These are phyloP conservation scores for Orchesella flavescens DNA, from an alignment of 2,888 invertebrate genomes.

Conservation along the genomic window DNA sequence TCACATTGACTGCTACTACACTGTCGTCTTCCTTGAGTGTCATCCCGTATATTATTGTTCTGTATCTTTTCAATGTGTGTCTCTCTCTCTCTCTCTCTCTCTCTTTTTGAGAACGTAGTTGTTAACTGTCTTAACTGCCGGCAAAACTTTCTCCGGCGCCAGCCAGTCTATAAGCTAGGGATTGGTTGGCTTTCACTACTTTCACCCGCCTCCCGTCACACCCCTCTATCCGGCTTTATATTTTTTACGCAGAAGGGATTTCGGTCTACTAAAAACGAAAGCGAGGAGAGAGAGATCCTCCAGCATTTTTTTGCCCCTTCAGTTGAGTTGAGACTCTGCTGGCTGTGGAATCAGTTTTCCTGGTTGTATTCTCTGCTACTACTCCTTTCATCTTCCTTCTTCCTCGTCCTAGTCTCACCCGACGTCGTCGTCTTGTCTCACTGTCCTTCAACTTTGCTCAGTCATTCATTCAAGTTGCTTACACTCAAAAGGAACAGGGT, in stretches of 20 bases:
- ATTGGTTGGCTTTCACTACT: conserved; percentile 72
- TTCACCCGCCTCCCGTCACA: conserved; percentile 71
- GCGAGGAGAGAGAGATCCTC: conserved; percentile 12
- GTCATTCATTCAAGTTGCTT: conserved; percentile 61
- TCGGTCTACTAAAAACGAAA: neutral
- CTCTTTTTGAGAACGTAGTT: conserved; percentile 1
- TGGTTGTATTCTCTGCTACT: neutral
- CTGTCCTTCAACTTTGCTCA: conserved; percentile 62
- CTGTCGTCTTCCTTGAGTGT: neutral
- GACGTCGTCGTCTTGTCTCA: conserved; percentile 56
- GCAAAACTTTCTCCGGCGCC: conserved; percentile 72
- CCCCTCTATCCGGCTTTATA: conserved; percentile 64
- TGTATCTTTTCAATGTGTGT: conserved; percentile 7
- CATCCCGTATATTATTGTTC: neutral
- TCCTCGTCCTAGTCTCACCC: conserved; percentile 15
- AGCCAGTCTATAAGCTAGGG: conserved; percentile 68
- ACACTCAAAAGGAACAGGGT: conserved; percentile 56
- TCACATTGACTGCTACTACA: neutral
- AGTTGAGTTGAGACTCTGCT: neutral
- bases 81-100: too few species aligned
- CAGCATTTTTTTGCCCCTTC: conserved; percentile 45
- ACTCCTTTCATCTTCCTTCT: conserved; percentile 14
- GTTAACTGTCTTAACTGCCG: conserved; percentile 61
- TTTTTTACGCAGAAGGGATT: conserved; percentile 44
- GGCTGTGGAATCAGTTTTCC: conserved; percentile 9